A percentile compares a stretch with the other conserved stretches of the same genome.
Conservation (phyloP, 1,140 invertebrate species). For the Popillia japonica region DNA sequence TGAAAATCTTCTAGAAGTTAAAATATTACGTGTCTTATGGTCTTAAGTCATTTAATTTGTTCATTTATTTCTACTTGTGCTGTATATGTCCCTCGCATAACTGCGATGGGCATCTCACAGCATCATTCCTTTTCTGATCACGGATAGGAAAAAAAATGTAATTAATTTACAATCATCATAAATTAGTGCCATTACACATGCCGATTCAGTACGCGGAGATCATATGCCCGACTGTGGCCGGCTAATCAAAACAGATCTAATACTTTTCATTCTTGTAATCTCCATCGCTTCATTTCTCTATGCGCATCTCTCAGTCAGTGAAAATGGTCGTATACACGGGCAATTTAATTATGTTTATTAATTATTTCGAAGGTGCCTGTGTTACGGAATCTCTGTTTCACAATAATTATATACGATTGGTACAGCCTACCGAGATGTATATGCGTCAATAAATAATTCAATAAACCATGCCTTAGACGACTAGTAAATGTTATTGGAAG, state of each 20-base stretch:
- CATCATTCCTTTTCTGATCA: not conserved
- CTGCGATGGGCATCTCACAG: not conserved
- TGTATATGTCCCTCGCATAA: not conserved
- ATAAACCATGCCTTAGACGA: not conserved
- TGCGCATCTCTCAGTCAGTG: not conserved
- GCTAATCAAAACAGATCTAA: conserved; percentile 13
- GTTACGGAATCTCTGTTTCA: conserved; percentile 4
- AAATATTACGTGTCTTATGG: too few relatives aligned
- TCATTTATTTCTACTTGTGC: not conserved
- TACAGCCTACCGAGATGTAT: not conserved
- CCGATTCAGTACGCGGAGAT: not conserved
- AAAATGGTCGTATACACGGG: not conserved
- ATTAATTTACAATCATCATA: not conserved
- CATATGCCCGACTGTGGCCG: not conserved
- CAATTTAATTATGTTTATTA: conserved; percentile 28
- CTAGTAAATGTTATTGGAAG: too few relatives aligned
- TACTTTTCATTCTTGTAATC: not conserved
- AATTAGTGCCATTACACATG: not conserved
- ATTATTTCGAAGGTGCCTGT: not conserved
- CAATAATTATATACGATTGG: conserved; percentile 15
- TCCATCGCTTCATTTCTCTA: not conserved
- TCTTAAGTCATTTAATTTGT: too few relatives aligned
- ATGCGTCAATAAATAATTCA: not conserved
- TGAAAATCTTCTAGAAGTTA: too few relatives aligned
- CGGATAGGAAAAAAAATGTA: not conserved